Conservation (phyloP, 2,888 invertebrate species). For the Amiota mariae region DNA sequence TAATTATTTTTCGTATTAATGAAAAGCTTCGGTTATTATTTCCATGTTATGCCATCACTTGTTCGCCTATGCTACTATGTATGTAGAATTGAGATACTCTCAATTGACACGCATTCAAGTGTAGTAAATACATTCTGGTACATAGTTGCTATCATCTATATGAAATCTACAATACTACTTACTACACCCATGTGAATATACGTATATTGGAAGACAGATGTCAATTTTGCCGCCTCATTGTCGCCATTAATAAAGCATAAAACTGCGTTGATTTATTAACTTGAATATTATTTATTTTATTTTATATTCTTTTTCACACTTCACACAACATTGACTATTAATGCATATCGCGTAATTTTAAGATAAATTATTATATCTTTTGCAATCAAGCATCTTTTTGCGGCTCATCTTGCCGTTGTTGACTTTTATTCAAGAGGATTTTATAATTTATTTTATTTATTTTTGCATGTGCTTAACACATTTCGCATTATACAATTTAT, state of each 20-base stretch:
- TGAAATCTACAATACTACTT: no score
- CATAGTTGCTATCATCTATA: no score
- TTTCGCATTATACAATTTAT: constrained; percentile 1
- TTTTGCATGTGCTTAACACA: constrained; percentile 29
- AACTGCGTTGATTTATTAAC: constrained; percentile 27
- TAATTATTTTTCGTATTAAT: no score
- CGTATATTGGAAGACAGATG: neutral
- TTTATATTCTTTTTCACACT: constrained; percentile 12
- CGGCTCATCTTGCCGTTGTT: no score
- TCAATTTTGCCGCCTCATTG: constrained; percentile 54
- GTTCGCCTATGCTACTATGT: no score
- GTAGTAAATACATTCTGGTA: no score
- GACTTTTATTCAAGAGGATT: neutral
- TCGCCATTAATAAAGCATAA: constrained; percentile 56
- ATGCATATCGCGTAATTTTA: constrained; percentile 42
- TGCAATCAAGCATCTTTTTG: constrained; percentile 38
- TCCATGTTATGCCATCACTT: no score
- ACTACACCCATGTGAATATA: no score
- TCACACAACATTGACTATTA: constrained; percentile 31
- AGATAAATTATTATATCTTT: constrained; percentile 43
- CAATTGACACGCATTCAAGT: no score
- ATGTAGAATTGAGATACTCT: no score
- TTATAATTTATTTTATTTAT: neutral
- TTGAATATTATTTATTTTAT: neutral
- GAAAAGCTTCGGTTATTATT: no score